Evolutionary conservation across 1,140 invertebrate genomes (phyloP).

Genomic region (Bradysia coprophila): DNA sequence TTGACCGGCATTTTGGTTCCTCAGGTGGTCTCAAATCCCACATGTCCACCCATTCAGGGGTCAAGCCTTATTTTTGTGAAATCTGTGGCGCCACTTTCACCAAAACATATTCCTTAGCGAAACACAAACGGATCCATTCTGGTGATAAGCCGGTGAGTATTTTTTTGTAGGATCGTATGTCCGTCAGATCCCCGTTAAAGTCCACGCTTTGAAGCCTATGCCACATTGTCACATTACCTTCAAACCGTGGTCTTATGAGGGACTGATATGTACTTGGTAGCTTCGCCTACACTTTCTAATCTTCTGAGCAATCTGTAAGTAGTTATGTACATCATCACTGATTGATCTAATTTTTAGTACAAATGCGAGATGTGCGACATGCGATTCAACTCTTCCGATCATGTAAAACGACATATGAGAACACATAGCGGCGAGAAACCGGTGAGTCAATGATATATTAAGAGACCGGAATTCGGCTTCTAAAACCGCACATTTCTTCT

Average conservation of each 20-base stretch:
- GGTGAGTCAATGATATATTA: conserved; percentile 10
- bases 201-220: too few relatives aligned
- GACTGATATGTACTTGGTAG: background rate
- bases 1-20: background rate
- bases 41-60: background rate
- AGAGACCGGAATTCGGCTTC: conserved; percentile 6
- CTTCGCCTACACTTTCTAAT: background rate
- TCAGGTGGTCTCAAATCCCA: background rate
- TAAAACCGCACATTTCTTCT: conserved; percentile 38
- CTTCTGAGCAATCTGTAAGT: conserved; percentile 1
- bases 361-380: conserved; percentile 53
- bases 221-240: too few relatives aligned
- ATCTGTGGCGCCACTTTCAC: conserved; percentile 49
- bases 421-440: conserved; percentile 40
- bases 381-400: conserved; percentile 32
- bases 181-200: too few relatives aligned
- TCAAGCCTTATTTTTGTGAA: conserved; percentile 42
- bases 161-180: too few relatives aligned
- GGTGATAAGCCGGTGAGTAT: background rate
- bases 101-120: conserved; percentile 42
- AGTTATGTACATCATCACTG: conserved; percentile 45
- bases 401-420: conserved; percentile 20
- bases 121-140: conserved; percentile 18
- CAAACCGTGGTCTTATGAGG: background rate
- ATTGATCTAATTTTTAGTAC: conserved; percentile 53